Base-by-base conservation (phyloP, 2,113 vertebrate species). In the Panthera tigris region DNA sequence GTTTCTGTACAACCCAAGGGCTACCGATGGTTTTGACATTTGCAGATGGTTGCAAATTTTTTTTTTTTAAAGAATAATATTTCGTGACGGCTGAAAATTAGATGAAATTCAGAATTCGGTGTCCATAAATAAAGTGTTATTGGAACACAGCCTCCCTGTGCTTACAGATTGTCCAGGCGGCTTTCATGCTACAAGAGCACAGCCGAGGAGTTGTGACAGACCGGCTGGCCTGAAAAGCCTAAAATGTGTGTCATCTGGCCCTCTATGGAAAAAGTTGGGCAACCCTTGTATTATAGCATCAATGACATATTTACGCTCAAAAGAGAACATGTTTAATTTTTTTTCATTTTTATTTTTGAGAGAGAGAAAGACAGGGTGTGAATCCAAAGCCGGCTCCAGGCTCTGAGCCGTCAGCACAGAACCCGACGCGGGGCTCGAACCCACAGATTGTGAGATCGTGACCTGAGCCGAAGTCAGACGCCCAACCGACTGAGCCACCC, bases 21-120 rank as follows among this genome's bases (percentile, higher is more conserved):
- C n/a, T 73, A 92, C 66, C 13, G 52, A 45, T 89, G 81, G 16
- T 86, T 92, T 84, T 91, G 87, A 93, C 52, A 90, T 91, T 92
- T 95, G 33, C 86, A 83, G 76, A 76, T 81, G 52, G 63, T 13
- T 89, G 29, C 48, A 94, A 91, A 66, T 7, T 23, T 87, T 84
- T 86, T 50, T 81, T 73, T 89, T 89, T 71, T 21, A 84, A 95
- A 90, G 66, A 89, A 41, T 81, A 45, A 8, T n/a, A 91, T 93
- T 84, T 84, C 3, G 8, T 66, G 73, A 48, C 19, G 63, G 63
- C 29, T 89, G 18, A 94, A 97, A 93, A 87, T 52, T 71, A 36
- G 5, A 69, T 29, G 50, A 84, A 96, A 94, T 91, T 92, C 15
- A 45, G 52, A 96, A 85, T 63, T 93, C 4, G 4, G 48, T n/a